Evolutionary conservation across 2,888 invertebrate species (phyloP).

Genomic region (Aproaerema taeniolella): DNA sequence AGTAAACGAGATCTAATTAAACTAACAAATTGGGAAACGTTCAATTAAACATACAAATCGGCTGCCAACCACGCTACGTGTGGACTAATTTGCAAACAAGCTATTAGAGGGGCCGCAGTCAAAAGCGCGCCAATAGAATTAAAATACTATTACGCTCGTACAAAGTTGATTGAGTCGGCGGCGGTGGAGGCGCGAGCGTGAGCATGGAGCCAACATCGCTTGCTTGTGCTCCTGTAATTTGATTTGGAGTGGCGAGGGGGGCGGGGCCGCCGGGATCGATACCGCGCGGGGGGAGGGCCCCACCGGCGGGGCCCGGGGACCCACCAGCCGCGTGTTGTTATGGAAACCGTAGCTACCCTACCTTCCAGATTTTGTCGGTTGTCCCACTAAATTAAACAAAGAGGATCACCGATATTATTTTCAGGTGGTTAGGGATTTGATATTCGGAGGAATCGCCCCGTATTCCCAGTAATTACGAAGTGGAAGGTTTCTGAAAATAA

Average conservation of each 20-base stretch:
- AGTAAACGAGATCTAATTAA: no score
- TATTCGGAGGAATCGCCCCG: not conserved
- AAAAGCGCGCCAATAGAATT: slow-evolving; percentile 72
- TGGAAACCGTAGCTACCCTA: slow-evolving; percentile 72
- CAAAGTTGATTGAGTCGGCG: slow-evolving; percentile 63
- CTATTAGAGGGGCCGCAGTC: slow-evolving; percentile 51
- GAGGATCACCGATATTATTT: slow-evolving; percentile 60
- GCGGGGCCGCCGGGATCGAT: slow-evolving; percentile 43
- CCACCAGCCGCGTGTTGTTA: slow-evolving; percentile 68
- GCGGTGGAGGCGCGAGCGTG: slow-evolving; percentile 20
- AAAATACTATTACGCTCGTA: slow-evolving; percentile 73
- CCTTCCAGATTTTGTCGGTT: slow-evolving; percentile 68
- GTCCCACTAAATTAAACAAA: slow-evolving; percentile 73
- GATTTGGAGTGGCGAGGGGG: slow-evolving; percentile 68
- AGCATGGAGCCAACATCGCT: slow-evolving; percentile 22
- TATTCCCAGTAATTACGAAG: slow-evolving; percentile 6
- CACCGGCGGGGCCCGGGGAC: slow-evolving; percentile 29
- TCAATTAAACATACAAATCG: slow-evolving; percentile 31
- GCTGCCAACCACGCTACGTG: slow-evolving; percentile 37
- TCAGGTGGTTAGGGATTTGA: slow-evolving; percentile 26
- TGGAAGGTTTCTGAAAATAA: not conserved
- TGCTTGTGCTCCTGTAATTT: slow-evolving; percentile 63
- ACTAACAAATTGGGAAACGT: slow-evolving; percentile 25
- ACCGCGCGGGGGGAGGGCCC: slow-evolving; percentile 29
- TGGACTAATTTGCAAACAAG: slow-evolving; percentile 62